Base-by-base conservation (phyloP, 1,140 invertebrate genomes). In the Rhyzopertha dominica region DNA sequence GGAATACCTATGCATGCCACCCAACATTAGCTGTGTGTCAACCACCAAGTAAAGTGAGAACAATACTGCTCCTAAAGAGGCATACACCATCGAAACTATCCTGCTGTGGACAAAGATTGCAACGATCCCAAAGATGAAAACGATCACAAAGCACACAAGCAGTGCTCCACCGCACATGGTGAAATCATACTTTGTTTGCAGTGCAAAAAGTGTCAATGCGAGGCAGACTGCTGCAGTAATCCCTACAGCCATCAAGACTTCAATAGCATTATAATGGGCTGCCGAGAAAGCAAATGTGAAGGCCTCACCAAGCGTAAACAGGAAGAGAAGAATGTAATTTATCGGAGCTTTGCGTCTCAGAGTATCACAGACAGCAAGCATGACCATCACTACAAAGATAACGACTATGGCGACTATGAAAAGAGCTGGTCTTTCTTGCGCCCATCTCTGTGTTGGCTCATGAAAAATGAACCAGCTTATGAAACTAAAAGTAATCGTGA, bases 21-120 rank as follows among this genome's bases (percentile, higher is more conserved):
- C 90, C 61, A 95, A 76, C 82, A 96, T 90, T 58, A 94, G 63
- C 66, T 96, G 92, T 0, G 90, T 95, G 68, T 96, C 92, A 59
- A 90, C 87, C 1, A 93, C 77, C 4, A 93, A 68, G 69, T 91
- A 93, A 2, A 87, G 56, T 12, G 79, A 84, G 59, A 90, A 91
- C 18, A 84, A 62, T 0, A 84, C 67, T 0, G 88, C 90, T 3
- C 87, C 90, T n/a, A 84, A 50, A 0, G 79, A 81, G 0, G 84
- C 78, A 65, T 92, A 93, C 0, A 90, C 73, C 0, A 92, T 50
- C 0, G 70, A 76, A 2, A 87, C 62, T 2, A 68, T 75, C 48
- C 65, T 72, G 18, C 53, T 40, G 2, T 70, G 73, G 13, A 87
- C 69, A 61, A 93, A 81, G 0, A 82, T 78, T 4, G 78, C 70